phyloP scores from a whole-genome alignment of 1,140 invertebrate genomes.

The Nebria ingens region DNA sequence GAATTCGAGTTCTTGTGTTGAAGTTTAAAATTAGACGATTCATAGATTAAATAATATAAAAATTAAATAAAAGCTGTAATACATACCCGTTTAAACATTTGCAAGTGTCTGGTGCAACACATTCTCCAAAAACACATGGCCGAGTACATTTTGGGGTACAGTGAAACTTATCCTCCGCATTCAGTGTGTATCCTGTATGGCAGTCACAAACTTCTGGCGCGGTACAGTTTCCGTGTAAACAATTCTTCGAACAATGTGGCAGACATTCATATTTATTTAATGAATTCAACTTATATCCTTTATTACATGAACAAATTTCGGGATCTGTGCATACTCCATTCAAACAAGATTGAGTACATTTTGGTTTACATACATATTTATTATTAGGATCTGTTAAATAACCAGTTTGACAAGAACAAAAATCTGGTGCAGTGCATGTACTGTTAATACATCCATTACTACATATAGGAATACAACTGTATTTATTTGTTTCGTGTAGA shows the following conservation, averaged over 20 bases:
- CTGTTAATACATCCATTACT: slow-evolving; percentile 33
- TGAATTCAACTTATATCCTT: slow-evolving; percentile 15
- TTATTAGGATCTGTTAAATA: not conserved
- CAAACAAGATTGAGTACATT: slow-evolving; percentile 16
- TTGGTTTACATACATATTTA: slow-evolving; percentile 26
- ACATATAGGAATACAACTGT: slow-evolving; percentile 25
- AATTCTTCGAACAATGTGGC: slow-evolving; percentile 39
- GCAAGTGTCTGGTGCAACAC: slow-evolving; percentile 27
- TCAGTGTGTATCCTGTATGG: slow-evolving; percentile 32
- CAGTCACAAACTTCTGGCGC: slow-evolving; percentile 24
- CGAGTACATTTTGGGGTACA: slow-evolving; percentile 39
- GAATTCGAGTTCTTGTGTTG: too few relatives aligned
- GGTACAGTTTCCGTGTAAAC: slow-evolving; percentile 41
- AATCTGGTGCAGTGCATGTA: slow-evolving; percentile 32
- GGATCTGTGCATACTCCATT: slow-evolving; percentile 27
- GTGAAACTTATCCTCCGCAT: slow-evolving; percentile 27
- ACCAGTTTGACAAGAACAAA: slow-evolving; percentile 30
- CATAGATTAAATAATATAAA: too few relatives aligned
- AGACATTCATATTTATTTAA: slow-evolving; percentile 28
- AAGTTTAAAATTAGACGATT: too few relatives aligned
- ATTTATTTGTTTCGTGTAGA: not conserved
- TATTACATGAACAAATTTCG: slow-evolving; percentile 24
- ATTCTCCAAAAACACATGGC: slow-evolving; percentile 43
- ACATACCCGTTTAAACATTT: slow-evolving; percentile 22
- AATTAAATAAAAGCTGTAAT: slow-evolving; percentile 18